A percentile compares a stretch with the other conserved stretches of the same genome.
Conservation (phyloP, 2,797 vertebrate species). For the Lateolabrax maculatus region DNA sequence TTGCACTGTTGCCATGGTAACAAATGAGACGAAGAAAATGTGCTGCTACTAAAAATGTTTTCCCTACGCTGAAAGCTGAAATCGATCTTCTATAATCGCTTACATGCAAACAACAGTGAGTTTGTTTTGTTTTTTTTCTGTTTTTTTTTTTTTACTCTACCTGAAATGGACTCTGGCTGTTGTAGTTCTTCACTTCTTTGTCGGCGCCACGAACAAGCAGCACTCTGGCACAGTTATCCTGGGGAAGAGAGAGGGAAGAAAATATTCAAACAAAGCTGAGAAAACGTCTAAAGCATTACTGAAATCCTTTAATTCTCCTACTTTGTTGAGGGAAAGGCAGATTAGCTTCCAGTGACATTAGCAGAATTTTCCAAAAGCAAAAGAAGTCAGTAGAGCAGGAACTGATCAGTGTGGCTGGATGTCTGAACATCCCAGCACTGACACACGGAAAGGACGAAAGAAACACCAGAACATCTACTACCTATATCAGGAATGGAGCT, state of each 20-base stretch:
- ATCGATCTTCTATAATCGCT: constrained; percentile 15
- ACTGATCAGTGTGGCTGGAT: neutral
- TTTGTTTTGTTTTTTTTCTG: neutral
- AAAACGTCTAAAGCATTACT: neutral
- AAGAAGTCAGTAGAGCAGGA: constrained; percentile 46
- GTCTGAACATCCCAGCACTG: constrained; percentile 33
- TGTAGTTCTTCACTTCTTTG: constrained; percentile 96
- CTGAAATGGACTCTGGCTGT: constrained; percentile 97
- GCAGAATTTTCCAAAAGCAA: constrained; percentile 41
- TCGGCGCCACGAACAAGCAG: constrained; percentile 93
- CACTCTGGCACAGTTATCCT: constrained; percentile 96
- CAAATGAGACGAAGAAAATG: constrained; percentile 55
- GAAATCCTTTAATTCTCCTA: constrained; percentile 39
- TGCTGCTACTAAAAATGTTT: constrained; percentile 38
- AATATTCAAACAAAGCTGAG: neutral
- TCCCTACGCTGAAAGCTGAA: constrained; percentile 17
- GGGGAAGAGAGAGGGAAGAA: constrained; percentile 25
- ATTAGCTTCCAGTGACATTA: constrained; percentile 44
- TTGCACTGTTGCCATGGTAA: constrained; percentile 72
- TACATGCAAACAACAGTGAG: constrained; percentile 4
- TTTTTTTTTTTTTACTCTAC: constrained; percentile 74
- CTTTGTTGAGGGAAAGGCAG: constrained; percentile 40
- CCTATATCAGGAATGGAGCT: constrained; percentile 62
- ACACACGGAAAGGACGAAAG: neutral
- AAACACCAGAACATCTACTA: constrained; percentile 48